Evolutionary conservation across 2,113 vertebrate species (phyloP).

Genomic region (Leptocoma aspasia): DNA sequence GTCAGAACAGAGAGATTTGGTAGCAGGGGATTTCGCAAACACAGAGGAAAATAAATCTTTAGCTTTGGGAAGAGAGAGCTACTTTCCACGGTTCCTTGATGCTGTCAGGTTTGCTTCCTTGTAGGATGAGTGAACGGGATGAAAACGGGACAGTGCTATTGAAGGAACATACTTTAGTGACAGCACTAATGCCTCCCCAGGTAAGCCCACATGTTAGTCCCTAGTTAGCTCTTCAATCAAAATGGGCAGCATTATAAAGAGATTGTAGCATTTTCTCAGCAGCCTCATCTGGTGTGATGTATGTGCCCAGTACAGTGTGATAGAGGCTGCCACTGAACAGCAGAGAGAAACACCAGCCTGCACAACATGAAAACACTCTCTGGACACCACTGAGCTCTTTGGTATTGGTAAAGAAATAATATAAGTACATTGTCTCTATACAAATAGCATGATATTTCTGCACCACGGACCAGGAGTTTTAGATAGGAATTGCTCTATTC

Average conservation of each 20-base stretch:
- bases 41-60: background rate
- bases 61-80: background rate
- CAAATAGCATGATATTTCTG: background rate
- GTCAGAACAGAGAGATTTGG: background rate
- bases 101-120: background rate
- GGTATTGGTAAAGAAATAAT: background rate
- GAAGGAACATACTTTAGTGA: background rate
- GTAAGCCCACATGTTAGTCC: background rate
- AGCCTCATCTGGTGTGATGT: background rate
- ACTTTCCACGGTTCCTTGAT: background rate
- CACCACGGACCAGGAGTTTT: background rate
- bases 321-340: background rate
- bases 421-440: background rate
- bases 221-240: background rate
- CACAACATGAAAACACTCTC: background rate
- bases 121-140: background rate
- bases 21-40: background rate
- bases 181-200: background rate
- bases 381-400: background rate
- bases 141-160: background rate
- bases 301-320: background rate
- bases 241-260: constrained; percentile 22
- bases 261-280: background rate
- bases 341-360: background rate
- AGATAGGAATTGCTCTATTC: background rate